phyloP scores from a whole-genome alignment of 2,113 vertebrate genomes.

The Puma concolor region DNA sequence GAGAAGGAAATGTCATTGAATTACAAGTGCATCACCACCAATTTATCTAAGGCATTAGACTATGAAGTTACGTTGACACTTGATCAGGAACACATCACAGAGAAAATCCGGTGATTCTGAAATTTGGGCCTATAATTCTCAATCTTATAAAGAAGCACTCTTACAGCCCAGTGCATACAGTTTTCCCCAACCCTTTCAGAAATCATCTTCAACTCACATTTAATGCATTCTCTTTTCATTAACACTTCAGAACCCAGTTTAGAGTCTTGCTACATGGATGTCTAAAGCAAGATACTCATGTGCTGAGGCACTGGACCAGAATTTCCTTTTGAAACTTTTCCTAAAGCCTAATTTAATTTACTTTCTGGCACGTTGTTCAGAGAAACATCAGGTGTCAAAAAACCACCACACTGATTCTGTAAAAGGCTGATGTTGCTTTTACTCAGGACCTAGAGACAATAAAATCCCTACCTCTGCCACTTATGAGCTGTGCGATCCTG shows the following conservation, averaged over 20 bases:
- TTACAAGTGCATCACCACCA: not conserved
- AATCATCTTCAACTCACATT: not conserved
- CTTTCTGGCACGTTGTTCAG: not conserved
- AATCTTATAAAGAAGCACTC: not conserved
- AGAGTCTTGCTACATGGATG: not conserved
- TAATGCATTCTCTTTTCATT: not conserved
- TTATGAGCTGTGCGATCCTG: not conserved
- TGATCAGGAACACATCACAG: not conserved
- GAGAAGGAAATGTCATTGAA: not conserved
- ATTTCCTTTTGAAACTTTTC: not conserved
- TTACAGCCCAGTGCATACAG: not conserved
- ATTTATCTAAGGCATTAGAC: not conserved
- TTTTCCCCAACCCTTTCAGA: not conserved
- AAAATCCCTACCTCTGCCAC: not conserved
- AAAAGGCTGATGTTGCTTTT: not conserved
- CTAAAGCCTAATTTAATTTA: conserved; percentile 19
- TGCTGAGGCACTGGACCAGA: not conserved
- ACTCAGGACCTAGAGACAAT: not conserved
- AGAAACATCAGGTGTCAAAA: not conserved
- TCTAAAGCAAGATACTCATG: not conserved
- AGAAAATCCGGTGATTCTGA: not conserved
- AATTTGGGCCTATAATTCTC: not conserved
- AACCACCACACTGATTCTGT: not conserved
- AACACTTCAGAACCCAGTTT: not conserved
- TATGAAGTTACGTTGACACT: not conserved